Percentiles rank a stretch among this genome's conserved stretches.
These are phyloP conservation scores for Drosophila lutescens DNA, from an alignment of 2,888 invertebrate species.

Conservation along the genomic window DNA sequence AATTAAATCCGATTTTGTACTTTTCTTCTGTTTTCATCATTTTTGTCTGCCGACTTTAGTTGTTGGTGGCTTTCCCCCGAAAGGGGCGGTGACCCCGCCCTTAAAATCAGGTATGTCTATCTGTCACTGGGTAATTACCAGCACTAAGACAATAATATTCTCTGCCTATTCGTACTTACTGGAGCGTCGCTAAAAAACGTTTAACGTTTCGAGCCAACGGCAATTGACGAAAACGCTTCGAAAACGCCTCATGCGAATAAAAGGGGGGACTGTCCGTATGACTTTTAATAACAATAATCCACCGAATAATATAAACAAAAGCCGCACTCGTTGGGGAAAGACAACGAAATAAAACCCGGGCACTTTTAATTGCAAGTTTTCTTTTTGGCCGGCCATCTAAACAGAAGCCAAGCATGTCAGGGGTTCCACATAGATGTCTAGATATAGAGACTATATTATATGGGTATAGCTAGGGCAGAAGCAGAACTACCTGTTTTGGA, in stretches of 20 bases:
- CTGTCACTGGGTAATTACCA: slow-evolving; percentile 48
- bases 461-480: background rate
- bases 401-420: slow-evolving; percentile 45
- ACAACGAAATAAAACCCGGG: background rate
- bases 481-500: slow-evolving; percentile 24
- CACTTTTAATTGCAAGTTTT: slow-evolving; percentile 67
- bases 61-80: slow-evolving; percentile 35
- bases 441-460: slow-evolving; percentile 2
- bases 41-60: background rate
- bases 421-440: slow-evolving; percentile 11
- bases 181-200: slow-evolving; percentile 71
- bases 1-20: slow-evolving; percentile 40
- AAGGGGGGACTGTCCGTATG: slow-evolving; percentile 16
- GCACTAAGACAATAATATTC: slow-evolving; percentile 38
- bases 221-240: slow-evolving; percentile 33
- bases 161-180: slow-evolving; percentile 45
- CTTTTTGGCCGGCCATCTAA: slow-evolving; percentile 42
- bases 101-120: slow-evolving; percentile 40
- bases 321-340: slow-evolving; percentile 12
- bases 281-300: slow-evolving; percentile 57
- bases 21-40: slow-evolving; percentile 47
- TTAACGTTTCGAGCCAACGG: slow-evolving; percentile 53
- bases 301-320: slow-evolving; percentile 41
- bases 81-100: slow-evolving; percentile 16
- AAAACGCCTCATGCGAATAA: slow-evolving; percentile 14